Evolutionary conservation across 2,113 vertebrate species (phyloP), one percentile per base, ranked within the genome.

Genomic region (Fregetta grallaria): DNA sequence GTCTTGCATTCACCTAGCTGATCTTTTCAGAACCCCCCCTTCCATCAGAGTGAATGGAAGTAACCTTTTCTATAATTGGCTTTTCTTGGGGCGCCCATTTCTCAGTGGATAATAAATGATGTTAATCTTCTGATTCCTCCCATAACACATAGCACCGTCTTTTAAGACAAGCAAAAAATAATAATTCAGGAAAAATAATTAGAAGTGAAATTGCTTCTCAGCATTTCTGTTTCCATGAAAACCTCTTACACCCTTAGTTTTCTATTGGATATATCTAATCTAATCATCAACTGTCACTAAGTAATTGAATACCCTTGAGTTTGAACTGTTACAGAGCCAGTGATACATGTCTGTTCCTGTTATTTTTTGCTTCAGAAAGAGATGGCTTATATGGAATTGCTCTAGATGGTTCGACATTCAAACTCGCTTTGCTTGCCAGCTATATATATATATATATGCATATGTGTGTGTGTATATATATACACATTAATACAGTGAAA

Each of bases 151-250:
- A 97, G 88, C 70, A 91, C 47, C 25, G 26, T 81, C 68, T 95
- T 97, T 97, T 91, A 96, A 95, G 86, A 75, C 47, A 96, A 86
- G 90, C 17, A 85, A 88, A 96, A 97, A 94, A 84, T 76, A 97
- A 88, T 96, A 96, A 91, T 89, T 96, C 86, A 93, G 78, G 55
- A 94, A 97, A 97, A 77, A 91, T 97, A 97, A 97, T 97, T 97
- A 97, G 91, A 92, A 95, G 26, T 87, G 74, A 94, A 98, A 97
- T 98, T 98, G 91, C 74, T 97, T 88, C 88, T 93, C 90, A 97
- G 36, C 19, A 88, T 91, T 91, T 96, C 74, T 95, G 68, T 95
- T 96, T 92, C 96, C 67, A 40, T 71, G 72, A 94, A 86, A 97
- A 92, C 3, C 75, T 96, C 44, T 94, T 93, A 94, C 74, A 83